These are phyloP conservation scores for Mamestra brassicae DNA, from an alignment of 2,888 invertebrate genomes.

Conservation along the genomic window DNA sequence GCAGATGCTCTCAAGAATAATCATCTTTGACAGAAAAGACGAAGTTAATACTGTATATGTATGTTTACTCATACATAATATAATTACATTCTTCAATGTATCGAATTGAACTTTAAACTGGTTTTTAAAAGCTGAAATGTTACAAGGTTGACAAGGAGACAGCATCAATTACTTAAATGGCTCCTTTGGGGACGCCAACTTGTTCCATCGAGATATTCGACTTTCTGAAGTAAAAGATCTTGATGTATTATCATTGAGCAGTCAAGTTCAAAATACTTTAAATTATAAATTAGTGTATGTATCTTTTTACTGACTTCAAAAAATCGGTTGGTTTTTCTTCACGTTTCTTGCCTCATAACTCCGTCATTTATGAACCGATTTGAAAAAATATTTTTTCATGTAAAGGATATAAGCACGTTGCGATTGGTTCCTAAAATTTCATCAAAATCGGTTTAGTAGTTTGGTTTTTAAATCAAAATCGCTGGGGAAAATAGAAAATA, in stretches of 20 bases:
- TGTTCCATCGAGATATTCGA: constrained; percentile 29
- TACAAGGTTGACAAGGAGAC: constrained; percentile 31
- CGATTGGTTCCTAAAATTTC: no score
- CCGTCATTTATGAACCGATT: no score
- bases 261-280: constrained; percentile 32
- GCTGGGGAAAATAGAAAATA: no score
- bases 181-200: constrained; percentile 25
- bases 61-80: no score
- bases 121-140: constrained; percentile 20
- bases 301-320: no score
- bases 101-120: constrained; percentile 4
- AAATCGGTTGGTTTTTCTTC: no score
- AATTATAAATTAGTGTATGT: neutral
- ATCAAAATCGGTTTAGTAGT: no score
- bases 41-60: neutral
- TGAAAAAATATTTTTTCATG: no score
- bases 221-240: constrained; percentile 16
- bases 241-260: constrained; percentile 14
- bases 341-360: no score
- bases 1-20: neutral
- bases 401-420: no score
- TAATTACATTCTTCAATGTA: constrained; percentile 1
- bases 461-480: no score
- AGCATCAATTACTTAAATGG: constrained; percentile 40
- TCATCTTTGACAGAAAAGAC: neutral